Conservation (phyloP, 2,888 invertebrate genomes). For the Mellilla xanthometata region DNA sequence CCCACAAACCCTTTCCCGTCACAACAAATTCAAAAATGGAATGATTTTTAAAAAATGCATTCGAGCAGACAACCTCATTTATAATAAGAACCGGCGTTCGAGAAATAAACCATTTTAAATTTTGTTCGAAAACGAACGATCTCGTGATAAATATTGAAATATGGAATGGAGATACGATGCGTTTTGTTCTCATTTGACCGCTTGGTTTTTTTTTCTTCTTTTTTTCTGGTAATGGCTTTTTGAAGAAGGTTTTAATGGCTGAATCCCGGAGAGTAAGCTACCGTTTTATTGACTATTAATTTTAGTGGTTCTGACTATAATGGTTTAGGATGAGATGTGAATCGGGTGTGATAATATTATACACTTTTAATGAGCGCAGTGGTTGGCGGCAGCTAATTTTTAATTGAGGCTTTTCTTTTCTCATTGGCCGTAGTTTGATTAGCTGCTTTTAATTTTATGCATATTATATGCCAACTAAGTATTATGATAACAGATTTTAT, state of each 20-base stretch:
- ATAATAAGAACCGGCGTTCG: constrained; percentile 61
- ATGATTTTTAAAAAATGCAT: constrained; percentile 61
- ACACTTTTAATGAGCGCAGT: constrained; percentile 38
- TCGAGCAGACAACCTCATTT: constrained; percentile 60
- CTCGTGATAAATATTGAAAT: constrained; percentile 80
- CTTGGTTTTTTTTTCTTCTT: constrained; percentile 32
- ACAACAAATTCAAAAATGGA: constrained; percentile 60
- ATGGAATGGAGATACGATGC: constrained; percentile 73
- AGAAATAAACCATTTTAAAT: constrained; percentile 58
- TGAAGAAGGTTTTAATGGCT: constrained; percentile 63
- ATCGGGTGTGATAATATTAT: constrained; percentile 35
- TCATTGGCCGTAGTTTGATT: too few relatives aligned
- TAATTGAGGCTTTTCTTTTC: too few relatives aligned
- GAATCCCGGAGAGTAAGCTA: too few relatives aligned
- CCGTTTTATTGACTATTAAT: constrained; percentile 75
- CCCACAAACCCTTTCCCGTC: constrained; percentile 26
- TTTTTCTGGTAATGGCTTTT: constrained; percentile 55
- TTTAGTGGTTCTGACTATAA: constrained; percentile 38
- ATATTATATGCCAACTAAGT: too few relatives aligned
- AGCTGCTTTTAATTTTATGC: too few relatives aligned
- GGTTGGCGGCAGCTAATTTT: too few relatives aligned
- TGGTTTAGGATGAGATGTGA: constrained; percentile 38
- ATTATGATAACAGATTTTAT: too few relatives aligned
- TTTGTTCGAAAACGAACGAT: constrained; percentile 78
- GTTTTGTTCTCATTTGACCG: constrained; percentile 51